These are phyloP conservation scores for Neogale vison DNA, from an alignment of 2,113 vertebrate genomes.

Conservation along the genomic window DNA sequence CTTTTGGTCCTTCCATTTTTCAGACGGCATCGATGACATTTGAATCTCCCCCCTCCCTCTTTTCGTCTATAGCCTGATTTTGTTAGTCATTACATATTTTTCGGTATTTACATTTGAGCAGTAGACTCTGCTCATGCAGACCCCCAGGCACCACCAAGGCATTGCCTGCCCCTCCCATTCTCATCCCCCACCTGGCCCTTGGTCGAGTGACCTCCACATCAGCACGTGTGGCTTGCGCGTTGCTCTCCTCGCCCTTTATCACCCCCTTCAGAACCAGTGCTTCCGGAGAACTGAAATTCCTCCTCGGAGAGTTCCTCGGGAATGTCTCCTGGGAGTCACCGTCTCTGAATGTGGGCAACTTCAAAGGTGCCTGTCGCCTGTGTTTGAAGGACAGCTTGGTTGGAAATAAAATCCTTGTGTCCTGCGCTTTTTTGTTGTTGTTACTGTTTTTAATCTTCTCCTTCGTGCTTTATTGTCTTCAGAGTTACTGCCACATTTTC, in stretches of 20 bases:
- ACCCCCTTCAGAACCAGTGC: neutral
- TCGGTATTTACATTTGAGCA: neutral
- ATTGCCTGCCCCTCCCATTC: neutral
- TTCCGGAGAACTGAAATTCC: neutral
- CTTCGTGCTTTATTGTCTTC: neutral
- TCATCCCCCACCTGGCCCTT: neutral
- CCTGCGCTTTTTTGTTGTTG: neutral
- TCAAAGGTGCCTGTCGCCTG: neutral
- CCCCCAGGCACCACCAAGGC: accelerated
- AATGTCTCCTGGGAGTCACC: accelerated
- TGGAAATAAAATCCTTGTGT: neutral
- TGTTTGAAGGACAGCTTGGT: neutral
- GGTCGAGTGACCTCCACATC: neutral
- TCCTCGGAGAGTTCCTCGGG: too few species aligned
- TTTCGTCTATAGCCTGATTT: neutral
- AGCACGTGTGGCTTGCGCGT: accelerated
- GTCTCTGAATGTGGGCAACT: neutral
- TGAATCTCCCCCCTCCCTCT: neutral
- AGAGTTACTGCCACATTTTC: neutral
- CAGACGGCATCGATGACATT: neutral
- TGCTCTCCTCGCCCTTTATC: neutral
- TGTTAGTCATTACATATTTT: neutral
- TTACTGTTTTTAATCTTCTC: neutral
- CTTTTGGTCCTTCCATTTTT: neutral
- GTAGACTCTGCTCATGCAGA: neutral